Evolutionary conservation across 2,888 invertebrate genomes (phyloP).

Genomic region (Nymphalis c-album): DNA sequence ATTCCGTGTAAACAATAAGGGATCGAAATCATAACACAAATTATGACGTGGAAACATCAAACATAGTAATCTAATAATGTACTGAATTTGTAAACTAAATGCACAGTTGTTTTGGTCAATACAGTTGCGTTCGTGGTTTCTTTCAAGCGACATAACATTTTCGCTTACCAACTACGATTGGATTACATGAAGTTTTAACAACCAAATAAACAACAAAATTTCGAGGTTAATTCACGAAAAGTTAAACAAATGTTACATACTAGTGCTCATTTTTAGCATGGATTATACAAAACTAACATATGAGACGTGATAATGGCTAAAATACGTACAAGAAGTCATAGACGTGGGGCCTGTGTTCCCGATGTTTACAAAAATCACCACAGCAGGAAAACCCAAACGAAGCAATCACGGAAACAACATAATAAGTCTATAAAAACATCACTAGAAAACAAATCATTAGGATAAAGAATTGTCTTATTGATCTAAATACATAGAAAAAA

Average conservation of each 20-base stretch:
- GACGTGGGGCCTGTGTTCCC: slow-evolving; percentile 77
- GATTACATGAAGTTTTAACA: slow-evolving; percentile 31
- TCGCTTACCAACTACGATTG: slow-evolving; percentile 48
- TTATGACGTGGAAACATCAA: slow-evolving; percentile 16
- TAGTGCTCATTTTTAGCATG: slow-evolving; percentile 44
- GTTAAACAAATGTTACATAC: slow-evolving; percentile 45
- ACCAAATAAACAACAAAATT: slow-evolving; percentile 42
- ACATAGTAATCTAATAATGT: slow-evolving; percentile 16
- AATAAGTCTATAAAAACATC: slow-evolving; percentile 59
- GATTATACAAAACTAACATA: slow-evolving; percentile 49
- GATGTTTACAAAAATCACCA: slow-evolving; percentile 78
- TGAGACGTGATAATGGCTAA: slow-evolving; percentile 60
- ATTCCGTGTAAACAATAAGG: slow-evolving; percentile 4
- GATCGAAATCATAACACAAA: slow-evolving; percentile 21
- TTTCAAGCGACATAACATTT: slow-evolving; percentile 47
- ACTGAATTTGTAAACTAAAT: slow-evolving; percentile 25
- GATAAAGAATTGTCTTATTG: slow-evolving; percentile 54
- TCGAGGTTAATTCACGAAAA: slow-evolving; percentile 59
- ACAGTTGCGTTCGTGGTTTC: slow-evolving; percentile 38
- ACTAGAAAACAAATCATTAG: slow-evolving; percentile 58
- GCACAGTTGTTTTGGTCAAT: slow-evolving; percentile 33
- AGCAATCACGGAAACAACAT: slow-evolving; percentile 68
- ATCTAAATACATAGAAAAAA: slow-evolving; percentile 75
- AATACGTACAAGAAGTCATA: slow-evolving; percentile 80
- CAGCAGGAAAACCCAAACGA: slow-evolving; percentile 59